Percentiles rank a stretch among this genome's conserved stretches.
phyloP scores from a whole-genome alignment of 1,140 invertebrate species.

The Subanguina moxae region DNA sequence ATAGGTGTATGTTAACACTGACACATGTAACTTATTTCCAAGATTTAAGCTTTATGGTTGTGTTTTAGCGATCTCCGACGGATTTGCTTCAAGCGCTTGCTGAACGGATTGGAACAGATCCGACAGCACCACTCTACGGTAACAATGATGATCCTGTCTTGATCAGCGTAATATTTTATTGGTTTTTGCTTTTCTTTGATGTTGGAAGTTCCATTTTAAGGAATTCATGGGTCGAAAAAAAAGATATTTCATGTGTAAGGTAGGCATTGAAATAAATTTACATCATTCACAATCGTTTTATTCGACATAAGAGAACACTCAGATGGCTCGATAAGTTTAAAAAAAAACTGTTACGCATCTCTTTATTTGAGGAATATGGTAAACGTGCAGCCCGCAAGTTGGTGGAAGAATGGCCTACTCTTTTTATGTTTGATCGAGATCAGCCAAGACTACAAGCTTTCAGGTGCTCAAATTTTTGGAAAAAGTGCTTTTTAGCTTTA shows the following conservation, averaged over 20 bases:
- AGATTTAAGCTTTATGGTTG: neutral
- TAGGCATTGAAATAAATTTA: too few species aligned
- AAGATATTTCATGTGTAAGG: too few species aligned
- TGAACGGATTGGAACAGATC: constrained; percentile 49
- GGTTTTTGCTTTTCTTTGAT: neutral
- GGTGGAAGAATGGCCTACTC: constrained; percentile 58
- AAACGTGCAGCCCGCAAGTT: constrained; percentile 51
- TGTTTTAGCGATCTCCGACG: constrained; percentile 48
- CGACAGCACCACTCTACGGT: constrained; percentile 54
- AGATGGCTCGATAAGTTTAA: too few species aligned
- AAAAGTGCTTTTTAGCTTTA: too few species aligned
- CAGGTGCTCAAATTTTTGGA: neutral
- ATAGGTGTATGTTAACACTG: too few species aligned
- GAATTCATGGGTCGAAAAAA: too few species aligned
- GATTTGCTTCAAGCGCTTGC: constrained; percentile 49
- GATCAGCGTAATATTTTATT: constrained; percentile 13
- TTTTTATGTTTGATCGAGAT: constrained; percentile 57
- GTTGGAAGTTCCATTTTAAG: too few species aligned
- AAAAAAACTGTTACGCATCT: too few species aligned
- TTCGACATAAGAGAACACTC: too few species aligned
- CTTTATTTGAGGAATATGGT: constrained; percentile 46
- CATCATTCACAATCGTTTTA: too few species aligned
- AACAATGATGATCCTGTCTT: constrained; percentile 57
- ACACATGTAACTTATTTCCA: too few species aligned
- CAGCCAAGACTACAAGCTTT: constrained; percentile 48